These are phyloP conservation scores for Drosophila diplacantha DNA, from an alignment of 2,888 invertebrate species.

Conservation along the genomic window DNA sequence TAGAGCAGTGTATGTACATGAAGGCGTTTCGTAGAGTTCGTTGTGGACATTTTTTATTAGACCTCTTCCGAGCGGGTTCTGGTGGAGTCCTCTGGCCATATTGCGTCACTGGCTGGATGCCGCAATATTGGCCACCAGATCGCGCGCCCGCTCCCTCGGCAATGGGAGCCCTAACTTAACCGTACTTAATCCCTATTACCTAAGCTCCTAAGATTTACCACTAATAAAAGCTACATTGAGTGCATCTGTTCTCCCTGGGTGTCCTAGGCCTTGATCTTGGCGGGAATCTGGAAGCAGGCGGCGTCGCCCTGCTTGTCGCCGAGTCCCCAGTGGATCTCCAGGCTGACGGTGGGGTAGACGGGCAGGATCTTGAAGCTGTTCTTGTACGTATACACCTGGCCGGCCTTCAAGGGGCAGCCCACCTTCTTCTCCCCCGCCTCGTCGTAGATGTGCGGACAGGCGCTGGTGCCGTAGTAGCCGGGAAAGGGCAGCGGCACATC, in stretches of 20 bases:
- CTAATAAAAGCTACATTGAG: slow-evolving; percentile 43
- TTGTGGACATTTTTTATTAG: slow-evolving; percentile 32
- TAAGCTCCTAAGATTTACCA: slow-evolving; percentile 48
- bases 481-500: slow-evolving; percentile 85
- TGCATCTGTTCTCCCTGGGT: background rate
- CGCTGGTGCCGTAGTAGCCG: slow-evolving; percentile 85
- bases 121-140: slow-evolving; percentile 53
- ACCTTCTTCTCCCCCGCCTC: slow-evolving; percentile 81
- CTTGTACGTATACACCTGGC: slow-evolving; percentile 84
- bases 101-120: slow-evolving; percentile 67
- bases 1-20: slow-evolving; percentile 7
- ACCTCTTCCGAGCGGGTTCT: slow-evolving; percentile 13
- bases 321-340: slow-evolving; percentile 84
- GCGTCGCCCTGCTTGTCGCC: slow-evolving; percentile 78
- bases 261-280: slow-evolving; percentile 79
- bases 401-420: slow-evolving; percentile 84
- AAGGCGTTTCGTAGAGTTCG: slow-evolving; percentile 21
- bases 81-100: slow-evolving; percentile 41
- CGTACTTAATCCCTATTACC: slow-evolving; percentile 40
- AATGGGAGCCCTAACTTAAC: slow-evolving; percentile 39
- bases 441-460: slow-evolving; percentile 83
- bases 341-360: slow-evolving; percentile 79
- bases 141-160: slow-evolving; percentile 15
- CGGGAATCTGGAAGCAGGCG: slow-evolving; percentile 84
- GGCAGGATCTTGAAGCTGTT: slow-evolving; percentile 80